Conservation (phyloP, 2,797 vertebrate species). For the Ibycter americanus region DNA sequence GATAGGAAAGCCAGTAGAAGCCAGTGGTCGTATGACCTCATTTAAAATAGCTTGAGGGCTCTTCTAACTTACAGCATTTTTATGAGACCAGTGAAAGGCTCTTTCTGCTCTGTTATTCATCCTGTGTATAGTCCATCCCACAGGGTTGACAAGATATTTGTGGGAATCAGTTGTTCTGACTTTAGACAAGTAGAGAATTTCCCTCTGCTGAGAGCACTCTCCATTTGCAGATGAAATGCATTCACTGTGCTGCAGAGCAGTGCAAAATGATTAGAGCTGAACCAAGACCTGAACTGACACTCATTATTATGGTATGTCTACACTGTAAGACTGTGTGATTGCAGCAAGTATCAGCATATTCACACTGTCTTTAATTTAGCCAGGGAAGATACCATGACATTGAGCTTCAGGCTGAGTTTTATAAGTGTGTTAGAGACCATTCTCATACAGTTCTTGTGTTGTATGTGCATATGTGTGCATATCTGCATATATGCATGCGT, state of each 20-base stretch:
- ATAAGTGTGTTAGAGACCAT: background rate
- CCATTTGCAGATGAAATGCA: constrained; percentile 31
- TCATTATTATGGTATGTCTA: constrained; percentile 28
- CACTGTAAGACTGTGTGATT: constrained; percentile 25
- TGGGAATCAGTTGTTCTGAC: constrained; percentile 4
- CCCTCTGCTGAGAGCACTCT: constrained; percentile 32
- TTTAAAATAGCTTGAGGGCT: constrained; percentile 45
- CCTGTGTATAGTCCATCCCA: constrained; percentile 1
- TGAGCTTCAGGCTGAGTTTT: background rate
- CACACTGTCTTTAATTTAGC: constrained; percentile 6
- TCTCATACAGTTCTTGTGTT: background rate
- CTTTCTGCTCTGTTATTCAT: constrained; percentile 16
- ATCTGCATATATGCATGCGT: background rate
- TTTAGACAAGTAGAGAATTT: constrained; percentile 15
- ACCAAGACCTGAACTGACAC: constrained; percentile 37
- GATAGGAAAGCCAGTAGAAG: background rate
- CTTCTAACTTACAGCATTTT: background rate
- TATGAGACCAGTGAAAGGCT: background rate
- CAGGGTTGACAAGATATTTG: constrained; percentile 33
- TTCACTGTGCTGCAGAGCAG: background rate
- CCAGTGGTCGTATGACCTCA: background rate
- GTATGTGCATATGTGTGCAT: background rate
- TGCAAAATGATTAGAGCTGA: constrained; percentile 49
- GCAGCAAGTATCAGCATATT: constrained; percentile 39
- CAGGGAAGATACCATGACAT: background rate